These are phyloP conservation scores for Drosophila baimaii DNA, from an alignment of 1,140 invertebrate species.

Conservation along the genomic window DNA sequence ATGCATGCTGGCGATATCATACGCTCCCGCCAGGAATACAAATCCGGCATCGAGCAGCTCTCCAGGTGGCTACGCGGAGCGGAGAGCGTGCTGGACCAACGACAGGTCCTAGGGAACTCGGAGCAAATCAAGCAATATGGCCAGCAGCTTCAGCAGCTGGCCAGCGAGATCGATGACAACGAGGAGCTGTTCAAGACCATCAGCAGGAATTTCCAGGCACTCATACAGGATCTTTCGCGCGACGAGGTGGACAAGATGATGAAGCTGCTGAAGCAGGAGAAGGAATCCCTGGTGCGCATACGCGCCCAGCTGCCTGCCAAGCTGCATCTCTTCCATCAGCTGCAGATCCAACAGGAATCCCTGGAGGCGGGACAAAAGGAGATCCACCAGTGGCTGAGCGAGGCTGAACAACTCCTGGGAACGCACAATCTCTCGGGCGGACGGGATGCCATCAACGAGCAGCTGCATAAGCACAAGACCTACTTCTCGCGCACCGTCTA, in stretches of 20 bases:
- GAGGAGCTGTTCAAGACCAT: conserved; percentile 95
- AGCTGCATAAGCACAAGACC: conserved; percentile 92
- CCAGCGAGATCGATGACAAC: conserved; percentile 92
- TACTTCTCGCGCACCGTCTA: conserved; percentile 95
- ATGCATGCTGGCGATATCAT: conserved; percentile 95
- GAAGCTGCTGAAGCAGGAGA: conserved; percentile 94
- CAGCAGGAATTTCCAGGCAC: conserved; percentile 94
- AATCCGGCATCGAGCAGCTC: conserved; percentile 89
- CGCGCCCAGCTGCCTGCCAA: conserved; percentile 92
- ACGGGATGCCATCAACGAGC: conserved; percentile 89
- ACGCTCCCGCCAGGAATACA: conserved; percentile 92
- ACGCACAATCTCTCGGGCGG: conserved; percentile 87
- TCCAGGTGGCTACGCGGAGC: conserved; percentile 92
- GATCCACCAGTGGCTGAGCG: conserved; percentile 93
- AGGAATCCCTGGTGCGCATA: conserved; percentile 93
- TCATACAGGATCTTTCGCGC: conserved; percentile 94
- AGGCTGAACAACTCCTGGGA: conserved; percentile 90
- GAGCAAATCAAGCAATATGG: conserved; percentile 91
- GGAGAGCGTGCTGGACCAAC: conserved; percentile 87
- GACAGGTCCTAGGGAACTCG: conserved; percentile 89
- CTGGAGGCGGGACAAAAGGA: conserved; percentile 94
- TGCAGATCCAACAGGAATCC: conserved; percentile 95
- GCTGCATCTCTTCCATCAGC: conserved; percentile 91
- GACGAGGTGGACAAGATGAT: conserved; percentile 96
- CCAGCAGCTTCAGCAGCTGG: conserved; percentile 91